Evolutionary conservation across 2,797 vertebrate genomes (phyloP).

Genomic region (Carcharodon carcharias): DNA sequence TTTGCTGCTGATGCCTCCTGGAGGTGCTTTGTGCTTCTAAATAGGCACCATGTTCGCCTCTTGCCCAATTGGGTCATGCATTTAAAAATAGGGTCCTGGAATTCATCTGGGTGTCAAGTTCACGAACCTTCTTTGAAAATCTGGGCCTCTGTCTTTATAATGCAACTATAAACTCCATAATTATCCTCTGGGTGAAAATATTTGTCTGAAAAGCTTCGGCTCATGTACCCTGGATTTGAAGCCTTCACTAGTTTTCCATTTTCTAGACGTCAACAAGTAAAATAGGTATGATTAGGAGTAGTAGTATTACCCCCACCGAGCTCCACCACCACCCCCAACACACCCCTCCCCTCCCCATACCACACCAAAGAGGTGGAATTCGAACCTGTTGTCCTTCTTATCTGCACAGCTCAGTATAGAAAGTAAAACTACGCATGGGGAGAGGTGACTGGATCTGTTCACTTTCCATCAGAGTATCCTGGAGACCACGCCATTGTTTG

Average conservation of each 20-base stretch:
- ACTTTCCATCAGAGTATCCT: background rate
- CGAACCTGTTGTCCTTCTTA: background rate
- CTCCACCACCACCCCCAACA: too few relatives aligned
- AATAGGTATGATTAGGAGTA: too few relatives aligned
- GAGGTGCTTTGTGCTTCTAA: too few relatives aligned
- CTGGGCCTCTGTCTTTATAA: background rate
- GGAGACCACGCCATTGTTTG: background rate
- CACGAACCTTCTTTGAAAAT: too few relatives aligned
- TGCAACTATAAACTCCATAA: background rate
- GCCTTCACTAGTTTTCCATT: background rate
- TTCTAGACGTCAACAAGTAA: too few relatives aligned
- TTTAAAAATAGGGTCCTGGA: too few relatives aligned
- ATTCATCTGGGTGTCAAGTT: too few relatives aligned
- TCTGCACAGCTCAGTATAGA: background rate
- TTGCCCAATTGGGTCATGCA: too few relatives aligned
- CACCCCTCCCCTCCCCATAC: background rate
- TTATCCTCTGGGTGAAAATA: too few relatives aligned
- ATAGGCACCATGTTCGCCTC: too few relatives aligned
- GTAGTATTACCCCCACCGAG: too few relatives aligned
- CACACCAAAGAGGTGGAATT: background rate
- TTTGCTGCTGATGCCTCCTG: too few relatives aligned
- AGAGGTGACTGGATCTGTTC: background rate
- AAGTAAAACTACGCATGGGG: background rate
- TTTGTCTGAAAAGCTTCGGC: background rate
- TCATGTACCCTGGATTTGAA: background rate